Base-by-base conservation (phyloP, 2,888 invertebrate genomes). In the Philereme vetulata region DNA sequence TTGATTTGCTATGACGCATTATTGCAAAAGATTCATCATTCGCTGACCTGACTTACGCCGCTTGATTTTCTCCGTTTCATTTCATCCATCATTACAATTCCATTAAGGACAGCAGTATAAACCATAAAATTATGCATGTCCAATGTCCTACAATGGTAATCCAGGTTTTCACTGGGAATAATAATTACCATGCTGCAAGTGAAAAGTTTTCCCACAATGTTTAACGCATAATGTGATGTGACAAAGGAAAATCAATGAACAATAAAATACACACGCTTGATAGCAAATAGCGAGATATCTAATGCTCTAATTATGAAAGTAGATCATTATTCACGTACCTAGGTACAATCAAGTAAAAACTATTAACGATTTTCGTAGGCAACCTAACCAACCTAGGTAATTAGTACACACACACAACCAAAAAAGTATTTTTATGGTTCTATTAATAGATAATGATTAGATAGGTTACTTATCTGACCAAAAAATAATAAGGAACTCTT, bases 131-230 rank as follows among this genome's bases (percentile, higher is more conserved):
- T 71, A 73, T 69, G 72, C 74, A 65, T 74, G 67, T 71, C 74
- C 59, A 60, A 78, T 74, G 66, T 1, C 21, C 21, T 21, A 21
- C 70, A 59, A 58, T 68, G 61, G 61, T 32, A 58, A 70, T 68
- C 56, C 60, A 66, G 65, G 47, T 59, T 71, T 65, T 61, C 59
- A 74, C 67, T 62, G 65, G 47, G 46, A 62, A 69, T 68, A 63
- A 66, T 64, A 65, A 69, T 73, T 62, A 65, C 64, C 64, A 68
- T 73, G 72, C 58, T 58, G 70, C 69, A 49, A 65, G 64, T 70
- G 73, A 72, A 76, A 76, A 67, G 42, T n/a, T 63, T 66, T 80
- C 78, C 67, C 78, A 79, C 77, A 76, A 60, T 66, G 58, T 62
- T 65, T 68, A 47, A 71, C 68, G 36, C 65, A 64, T 67, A 57